A percentile compares a stretch with the other conserved stretches of the same genome.
These are phyloP conservation scores for Drosophila simulans DNA, from an alignment of 1,140 invertebrate genomes.

Conservation along the genomic window DNA sequence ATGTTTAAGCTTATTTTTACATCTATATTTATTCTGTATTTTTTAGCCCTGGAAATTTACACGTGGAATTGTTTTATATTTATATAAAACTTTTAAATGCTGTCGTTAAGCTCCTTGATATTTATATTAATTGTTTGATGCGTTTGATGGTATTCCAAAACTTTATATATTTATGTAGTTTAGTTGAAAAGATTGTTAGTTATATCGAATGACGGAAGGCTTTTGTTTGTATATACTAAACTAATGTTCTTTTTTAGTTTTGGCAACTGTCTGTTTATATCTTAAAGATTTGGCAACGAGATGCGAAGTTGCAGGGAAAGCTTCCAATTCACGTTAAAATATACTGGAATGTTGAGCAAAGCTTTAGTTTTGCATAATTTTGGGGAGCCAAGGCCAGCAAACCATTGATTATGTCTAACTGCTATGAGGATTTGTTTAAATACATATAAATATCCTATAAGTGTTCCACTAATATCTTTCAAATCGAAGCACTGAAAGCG, in stretches of 20 bases:
- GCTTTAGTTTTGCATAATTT: constrained; percentile 2
- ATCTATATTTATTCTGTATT: constrained; percentile 21
- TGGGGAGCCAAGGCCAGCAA: not conserved
- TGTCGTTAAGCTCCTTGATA: constrained; percentile 42
- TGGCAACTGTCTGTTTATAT: constrained; percentile 30
- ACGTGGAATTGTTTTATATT: constrained; percentile 19
- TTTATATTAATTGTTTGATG: constrained; percentile 10
- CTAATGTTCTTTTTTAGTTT: not conserved
- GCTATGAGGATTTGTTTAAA: constrained; percentile 42
- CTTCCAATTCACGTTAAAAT: not conserved
- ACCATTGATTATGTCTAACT: constrained; percentile 18
- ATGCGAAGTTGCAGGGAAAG: not conserved
- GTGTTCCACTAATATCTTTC: constrained; percentile 15
- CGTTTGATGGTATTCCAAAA: constrained; percentile 8
- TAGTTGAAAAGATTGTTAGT: constrained; percentile 3
- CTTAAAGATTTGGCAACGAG: constrained; percentile 27
- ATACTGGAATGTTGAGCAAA: constrained; percentile 14
- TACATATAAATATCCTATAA: constrained; percentile 35
- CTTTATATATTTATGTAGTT: constrained; percentile 6
- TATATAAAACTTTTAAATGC: constrained; percentile 38
- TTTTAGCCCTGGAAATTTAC: constrained; percentile 18
- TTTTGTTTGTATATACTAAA: not conserved
- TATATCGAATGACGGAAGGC: not conserved
- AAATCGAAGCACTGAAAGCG: constrained; percentile 26
- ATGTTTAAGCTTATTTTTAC: constrained; percentile 15